These are phyloP conservation scores for Notoglanidium macrostoma DNA, from an alignment of 2,797 vertebrate genomes.

Conservation along the genomic window DNA sequence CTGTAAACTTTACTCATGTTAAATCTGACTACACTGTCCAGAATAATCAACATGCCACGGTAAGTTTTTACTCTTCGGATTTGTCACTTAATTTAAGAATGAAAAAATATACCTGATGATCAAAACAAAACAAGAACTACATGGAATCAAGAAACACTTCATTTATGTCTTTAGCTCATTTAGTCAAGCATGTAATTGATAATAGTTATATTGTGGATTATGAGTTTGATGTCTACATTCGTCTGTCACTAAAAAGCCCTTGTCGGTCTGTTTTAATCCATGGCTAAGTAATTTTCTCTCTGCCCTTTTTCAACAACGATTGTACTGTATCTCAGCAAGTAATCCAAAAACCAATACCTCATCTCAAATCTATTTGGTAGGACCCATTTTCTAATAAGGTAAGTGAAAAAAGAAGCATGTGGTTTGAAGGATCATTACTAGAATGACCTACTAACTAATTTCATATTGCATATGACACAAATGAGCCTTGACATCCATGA, in stretches of 20 bases:
- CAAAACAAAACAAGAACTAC: not conserved
- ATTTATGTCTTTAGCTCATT: not conserved
- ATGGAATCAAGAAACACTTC: not conserved
- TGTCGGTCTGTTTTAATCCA: constrained; percentile 12
- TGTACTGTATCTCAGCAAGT: not conserved
- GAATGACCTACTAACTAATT: constrained; percentile 1
- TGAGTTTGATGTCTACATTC: not conserved
- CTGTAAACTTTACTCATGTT: constrained; percentile 15
- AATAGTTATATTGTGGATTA: constrained; percentile 8
- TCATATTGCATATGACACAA: not conserved
- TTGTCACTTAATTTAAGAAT: not conserved
- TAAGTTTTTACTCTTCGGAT: not conserved
- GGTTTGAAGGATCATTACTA: not conserved
- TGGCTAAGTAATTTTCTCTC: not conserved
- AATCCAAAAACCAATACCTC: not conserved
- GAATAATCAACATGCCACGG: not conserved
- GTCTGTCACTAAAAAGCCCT: not conserved
- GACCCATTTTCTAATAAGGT: not conserved
- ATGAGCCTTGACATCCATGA: constrained; percentile 3
- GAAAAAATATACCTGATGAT: not conserved
- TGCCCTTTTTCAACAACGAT: not conserved
- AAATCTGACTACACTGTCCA: not conserved
- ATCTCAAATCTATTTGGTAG: constrained; percentile 11
- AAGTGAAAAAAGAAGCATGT: not conserved
- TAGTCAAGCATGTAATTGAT: not conserved